phyloP scores from a whole-genome alignment of 1,140 invertebrate genomes.

The Ceratosolen solmsi region DNA sequence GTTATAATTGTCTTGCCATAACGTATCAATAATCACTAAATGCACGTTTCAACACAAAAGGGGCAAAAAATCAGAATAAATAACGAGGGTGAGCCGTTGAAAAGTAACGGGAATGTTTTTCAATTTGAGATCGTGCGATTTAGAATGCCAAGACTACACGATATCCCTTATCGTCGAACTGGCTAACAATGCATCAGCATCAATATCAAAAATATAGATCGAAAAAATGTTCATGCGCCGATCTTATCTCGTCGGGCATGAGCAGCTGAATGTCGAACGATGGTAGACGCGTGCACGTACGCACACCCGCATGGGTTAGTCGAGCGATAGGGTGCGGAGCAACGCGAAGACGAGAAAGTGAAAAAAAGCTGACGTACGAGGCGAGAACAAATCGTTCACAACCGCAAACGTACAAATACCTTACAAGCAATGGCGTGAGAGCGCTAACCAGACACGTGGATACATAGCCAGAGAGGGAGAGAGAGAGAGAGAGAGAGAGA shows the following conservation, averaged over 20 bases:
- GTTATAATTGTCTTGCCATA: no score
- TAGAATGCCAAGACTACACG: no score
- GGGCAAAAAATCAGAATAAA: no score
- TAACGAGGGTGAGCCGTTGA: no score
- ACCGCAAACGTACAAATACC: constrained; percentile 13
- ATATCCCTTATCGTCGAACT: no score
- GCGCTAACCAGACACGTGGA: not conserved
- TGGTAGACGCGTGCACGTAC: not conserved
- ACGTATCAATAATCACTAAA: no score
- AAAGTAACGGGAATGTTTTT: no score
- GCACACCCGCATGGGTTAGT: not conserved
- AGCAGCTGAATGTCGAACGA: not conserved
- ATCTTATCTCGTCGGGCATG: not conserved
- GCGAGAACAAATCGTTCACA: constrained; percentile 18
- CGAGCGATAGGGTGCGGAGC: not conserved
- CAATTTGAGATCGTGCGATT: no score
- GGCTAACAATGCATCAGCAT: no score
- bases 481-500: constrained; percentile 10
- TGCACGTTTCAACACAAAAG: no score
- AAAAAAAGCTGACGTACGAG: not conserved
- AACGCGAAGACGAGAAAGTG: not conserved
- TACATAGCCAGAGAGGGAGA: not conserved
- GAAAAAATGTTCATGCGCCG: not conserved
- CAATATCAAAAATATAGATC: no score
- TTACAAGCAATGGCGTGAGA: constrained; percentile 6